Percentiles rank a stretch among this genome's conserved stretches.
These are phyloP conservation scores for Nezara viridula DNA, from an alignment of 2,888 invertebrate species.

Conservation along the genomic window DNA sequence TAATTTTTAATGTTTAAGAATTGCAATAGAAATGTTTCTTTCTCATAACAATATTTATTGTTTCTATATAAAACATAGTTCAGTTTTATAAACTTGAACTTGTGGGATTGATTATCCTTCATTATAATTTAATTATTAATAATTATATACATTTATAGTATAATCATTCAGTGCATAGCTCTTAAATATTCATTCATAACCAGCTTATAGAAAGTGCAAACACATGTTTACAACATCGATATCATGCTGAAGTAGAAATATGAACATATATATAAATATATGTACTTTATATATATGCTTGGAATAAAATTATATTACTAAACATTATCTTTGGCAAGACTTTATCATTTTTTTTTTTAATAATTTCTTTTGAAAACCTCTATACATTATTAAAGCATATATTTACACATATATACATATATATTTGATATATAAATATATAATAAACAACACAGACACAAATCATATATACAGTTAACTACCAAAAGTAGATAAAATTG, in stretches of 20 bases:
- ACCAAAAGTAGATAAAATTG: constrained; percentile 44
- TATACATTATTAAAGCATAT: background rate
- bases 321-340: background rate
- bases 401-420: constrained; percentile 21
- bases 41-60: background rate
- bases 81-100: background rate
- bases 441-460: constrained; percentile 58
- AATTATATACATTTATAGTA: constrained; percentile 53
- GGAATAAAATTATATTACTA: background rate
- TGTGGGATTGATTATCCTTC: background rate
- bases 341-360: background rate
- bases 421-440: background rate
- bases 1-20: background rate
- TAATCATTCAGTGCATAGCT: constrained; percentile 56
- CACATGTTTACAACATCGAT: constrained; percentile 63
- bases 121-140: background rate
- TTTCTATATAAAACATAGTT: background rate
- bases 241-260: constrained; percentile 56
- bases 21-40: background rate
- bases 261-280: constrained; percentile 44
- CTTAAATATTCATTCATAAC: constrained; percentile 55
- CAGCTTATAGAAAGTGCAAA: constrained; percentile 61
- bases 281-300: background rate
- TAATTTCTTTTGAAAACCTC: background rate
- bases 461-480: constrained; percentile 59